Base-by-base conservation (phyloP, 2,888 invertebrate genomes). In the Ptycholaimellus sp. region DNA sequence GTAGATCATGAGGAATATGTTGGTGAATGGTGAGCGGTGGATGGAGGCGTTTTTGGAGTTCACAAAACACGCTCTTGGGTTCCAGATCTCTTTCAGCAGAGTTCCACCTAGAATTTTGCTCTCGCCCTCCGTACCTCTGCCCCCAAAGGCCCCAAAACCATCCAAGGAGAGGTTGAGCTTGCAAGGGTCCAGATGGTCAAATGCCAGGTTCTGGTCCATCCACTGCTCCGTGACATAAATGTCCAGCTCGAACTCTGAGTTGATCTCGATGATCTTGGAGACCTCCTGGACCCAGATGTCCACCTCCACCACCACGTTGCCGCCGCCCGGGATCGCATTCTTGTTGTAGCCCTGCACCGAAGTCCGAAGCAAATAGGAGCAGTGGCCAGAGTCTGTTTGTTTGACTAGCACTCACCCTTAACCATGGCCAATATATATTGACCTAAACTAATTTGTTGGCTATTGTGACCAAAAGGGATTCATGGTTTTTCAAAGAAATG, bases 211-310 rank as follows among this genome's bases (percentile, higher is more conserved):
- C 3, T 52, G 51, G 34, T 56, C 56, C 1, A 41, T 41, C 56
- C 56, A 56, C 36, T 49, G 39, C 37, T 56, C 56, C 9, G 56
- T 56, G 17, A 56, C 53, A 38, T 56, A 56, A 28, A 56, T 49
- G 40, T 56, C 56, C 42, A 56, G 35, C 38, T 56, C 56, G 43
- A 56, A 56, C 40, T 56, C 56, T 20, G 51, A 51, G 2, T 52
- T 52, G 37, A 57, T 50, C 30, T 56, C 56, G 39, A 54, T 56
- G 40, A 56, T 56, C 39, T 54, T 54, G 21, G 56, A 56, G 14
- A 56, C 55, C 45, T 56, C 56, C 41, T 56, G 56, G 18, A 56
- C 52, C 56, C 56, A 56, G 17, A 48, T 57, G 57, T 48, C 52
- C 48, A 53, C 53, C 45, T 54, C 54, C 6, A 54, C 53, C 11